Conservation (phyloP, 2,888 invertebrate species). For the Torymus auratus region DNA sequence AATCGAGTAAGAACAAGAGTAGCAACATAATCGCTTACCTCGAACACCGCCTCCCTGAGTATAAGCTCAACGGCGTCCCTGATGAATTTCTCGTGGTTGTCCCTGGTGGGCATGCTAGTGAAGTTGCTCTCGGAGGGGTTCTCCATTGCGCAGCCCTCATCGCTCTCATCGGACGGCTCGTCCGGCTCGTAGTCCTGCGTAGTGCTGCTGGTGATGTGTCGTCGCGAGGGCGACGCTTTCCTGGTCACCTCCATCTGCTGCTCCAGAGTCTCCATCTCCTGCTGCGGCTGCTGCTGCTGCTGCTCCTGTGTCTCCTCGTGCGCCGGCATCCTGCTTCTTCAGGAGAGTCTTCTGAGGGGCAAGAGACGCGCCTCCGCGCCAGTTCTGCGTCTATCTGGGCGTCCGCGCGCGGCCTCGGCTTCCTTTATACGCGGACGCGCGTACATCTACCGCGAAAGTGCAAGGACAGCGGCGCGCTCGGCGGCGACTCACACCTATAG, state of each 20-base stretch:
- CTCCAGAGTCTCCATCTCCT: neutral
- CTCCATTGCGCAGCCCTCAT: conserved; percentile 40
- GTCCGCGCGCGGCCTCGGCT: conserved; percentile 48
- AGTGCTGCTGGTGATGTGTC: neutral
- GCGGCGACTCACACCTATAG: too few species aligned
- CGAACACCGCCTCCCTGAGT: conserved; percentile 86
- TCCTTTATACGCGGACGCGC: conserved; percentile 50
- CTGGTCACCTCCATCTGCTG: neutral
- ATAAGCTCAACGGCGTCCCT: conserved; percentile 84
- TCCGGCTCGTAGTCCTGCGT: conserved; percentile 10
- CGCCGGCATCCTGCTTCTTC: conserved; percentile 31
- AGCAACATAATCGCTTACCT: conserved; percentile 74
- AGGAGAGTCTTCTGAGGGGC: neutral
- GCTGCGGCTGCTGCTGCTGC: conserved; percentile 6
- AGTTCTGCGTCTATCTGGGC: conserved; percentile 23
- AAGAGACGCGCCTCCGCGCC: neutral
- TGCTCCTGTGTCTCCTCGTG: conserved; percentile 45
- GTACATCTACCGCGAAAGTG: conserved; percentile 42
- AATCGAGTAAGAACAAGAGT: too few species aligned
- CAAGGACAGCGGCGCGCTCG: conserved; percentile 32
- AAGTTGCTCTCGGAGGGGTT: neutral
- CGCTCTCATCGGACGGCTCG: conserved; percentile 35
- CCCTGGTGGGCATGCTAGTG: conserved; percentile 56
- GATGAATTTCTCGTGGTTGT: conserved; percentile 85
- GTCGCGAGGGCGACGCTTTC: neutral